Conservation (phyloP, 2,888 invertebrate species). For the Eumacrocentrus americanus region DNA sequence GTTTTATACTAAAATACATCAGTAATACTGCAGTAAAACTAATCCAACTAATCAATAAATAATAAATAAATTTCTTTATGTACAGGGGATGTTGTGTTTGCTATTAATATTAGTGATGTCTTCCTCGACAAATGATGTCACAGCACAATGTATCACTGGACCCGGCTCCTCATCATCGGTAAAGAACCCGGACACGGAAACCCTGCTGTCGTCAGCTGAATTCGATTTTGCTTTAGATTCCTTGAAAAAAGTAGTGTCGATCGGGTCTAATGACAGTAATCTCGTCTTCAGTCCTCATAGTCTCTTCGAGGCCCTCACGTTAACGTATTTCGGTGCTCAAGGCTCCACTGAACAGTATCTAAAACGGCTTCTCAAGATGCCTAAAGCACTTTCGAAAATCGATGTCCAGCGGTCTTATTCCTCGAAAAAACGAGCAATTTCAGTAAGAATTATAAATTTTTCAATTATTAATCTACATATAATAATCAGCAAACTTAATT, state of each 20-base stretch:
- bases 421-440: conserved; percentile 49
- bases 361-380: conserved; percentile 69
- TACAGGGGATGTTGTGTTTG: conserved; percentile 40
- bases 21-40: no score
- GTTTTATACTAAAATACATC: no score
- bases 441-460: no score
- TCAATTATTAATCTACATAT: no score
- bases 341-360: conserved; percentile 73
- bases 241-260: conserved; percentile 70
- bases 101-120: conserved; percentile 34
- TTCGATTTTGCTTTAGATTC: conserved; percentile 75
- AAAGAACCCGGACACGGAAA: conserved; percentile 50
- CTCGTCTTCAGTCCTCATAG: conserved; percentile 90
- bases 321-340: conserved; percentile 80
- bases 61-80: no score
- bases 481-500: background rate
- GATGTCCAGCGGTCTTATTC: conserved; percentile 76
- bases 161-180: conserved; percentile 58
- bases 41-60: no score
- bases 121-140: conserved; percentile 27
- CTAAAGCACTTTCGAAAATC: conserved; percentile 69
- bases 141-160: conserved; percentile 63
- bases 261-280: conserved; percentile 74
- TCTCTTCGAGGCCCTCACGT: conserved; percentile 77
- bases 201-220: conserved; percentile 67